These are phyloP conservation scores for Nerophis lumbriciformis DNA, from an alignment of 2,113 vertebrate genomes.

Conservation along the genomic window DNA sequence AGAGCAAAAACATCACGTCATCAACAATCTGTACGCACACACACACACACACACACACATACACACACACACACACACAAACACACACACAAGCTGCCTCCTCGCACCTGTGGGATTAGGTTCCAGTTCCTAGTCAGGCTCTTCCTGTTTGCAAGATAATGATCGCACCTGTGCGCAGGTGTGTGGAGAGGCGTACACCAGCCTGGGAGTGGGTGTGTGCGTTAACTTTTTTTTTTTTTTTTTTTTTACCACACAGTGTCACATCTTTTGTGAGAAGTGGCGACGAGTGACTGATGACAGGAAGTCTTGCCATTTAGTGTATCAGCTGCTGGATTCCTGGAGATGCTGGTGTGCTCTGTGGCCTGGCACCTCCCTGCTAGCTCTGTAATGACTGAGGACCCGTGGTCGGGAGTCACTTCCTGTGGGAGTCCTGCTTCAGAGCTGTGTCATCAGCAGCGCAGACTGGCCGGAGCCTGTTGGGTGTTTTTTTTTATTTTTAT, in stretches of 20 bases:
- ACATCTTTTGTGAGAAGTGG: constrained; percentile 1
- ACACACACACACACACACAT: no score
- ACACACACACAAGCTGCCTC: constrained; percentile 38
- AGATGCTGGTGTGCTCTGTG: constrained; percentile 19
- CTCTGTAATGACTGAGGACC: constrained; percentile 64
- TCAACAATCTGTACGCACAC: constrained; percentile 6
- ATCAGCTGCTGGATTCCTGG: constrained; percentile 24
- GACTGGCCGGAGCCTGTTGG: constrained; percentile 56
- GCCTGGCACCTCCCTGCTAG: constrained; percentile 53
- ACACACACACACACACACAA: constrained; percentile 30
- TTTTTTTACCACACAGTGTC: constrained; percentile 36
- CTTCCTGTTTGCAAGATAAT: constrained; percentile 69
- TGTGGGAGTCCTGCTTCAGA: constrained; percentile 64
- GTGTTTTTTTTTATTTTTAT: constrained; percentile 45
- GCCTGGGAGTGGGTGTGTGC: constrained; percentile 31
- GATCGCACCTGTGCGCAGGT: constrained; percentile 74
- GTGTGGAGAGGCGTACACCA: constrained; percentile 52
- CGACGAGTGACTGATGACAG: constrained; percentile 15
- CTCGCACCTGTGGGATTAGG: constrained; percentile 68
- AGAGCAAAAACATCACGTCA: not conserved
- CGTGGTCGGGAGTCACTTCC: constrained; percentile 67
- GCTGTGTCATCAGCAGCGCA: constrained; percentile 63
- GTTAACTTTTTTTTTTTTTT: constrained; percentile 2
- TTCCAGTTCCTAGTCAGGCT: constrained; percentile 66
- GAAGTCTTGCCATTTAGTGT: constrained; percentile 12